Base-by-base conservation (phyloP, 2,888 invertebrate genomes). In the Athalia rosae region DNA sequence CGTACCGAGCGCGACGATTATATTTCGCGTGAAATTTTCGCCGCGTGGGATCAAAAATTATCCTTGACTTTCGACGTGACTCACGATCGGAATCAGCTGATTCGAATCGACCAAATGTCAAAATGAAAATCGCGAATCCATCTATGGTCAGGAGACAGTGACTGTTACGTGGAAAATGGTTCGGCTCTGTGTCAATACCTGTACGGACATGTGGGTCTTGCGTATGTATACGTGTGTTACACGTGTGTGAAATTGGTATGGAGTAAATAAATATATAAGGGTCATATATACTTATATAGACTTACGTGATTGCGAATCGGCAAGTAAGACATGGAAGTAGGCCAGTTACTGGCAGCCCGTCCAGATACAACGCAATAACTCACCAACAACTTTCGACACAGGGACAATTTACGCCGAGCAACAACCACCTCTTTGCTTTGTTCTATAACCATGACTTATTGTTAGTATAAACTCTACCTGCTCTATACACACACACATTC, bases 301-400 rank as follows among this genome's bases (percentile, higher is more conserved):
- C 67, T 77, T 79, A 77, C 73, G 78, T 79, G 78, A 78, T 81
- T 79, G 81, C 85, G 84, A 83, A 84, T 83, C 85, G 81, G 79
- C 79, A 79, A 78, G 84, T 84, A 86, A 87, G 85, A 84, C 85
- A 86, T 87, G 87, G 82, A 88, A 88, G 86, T 88, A 87, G 87
- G 87, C 84, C 88, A 87, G 86, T 79, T 67, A 67, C 69, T 67
- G 77, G 71, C 77, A 69, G 77, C 79, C 81, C 82, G 82, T 84
- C 84, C 85, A 86, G 86, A 84, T 87, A 85, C 87, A 86, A 85
- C 85, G 87, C 85, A 87, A 86, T 86, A 86, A 87, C 85, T 87
- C 85, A 86, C 85, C 84, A 84, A 85, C 86, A 86, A 85, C 83
- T 86, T 87, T 87, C 86, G 85, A 86, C 85, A 83, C 84, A 80